phyloP scores from a whole-genome alignment of 2,888 invertebrate species.

The Cataglyphis rosenhaueri region DNA sequence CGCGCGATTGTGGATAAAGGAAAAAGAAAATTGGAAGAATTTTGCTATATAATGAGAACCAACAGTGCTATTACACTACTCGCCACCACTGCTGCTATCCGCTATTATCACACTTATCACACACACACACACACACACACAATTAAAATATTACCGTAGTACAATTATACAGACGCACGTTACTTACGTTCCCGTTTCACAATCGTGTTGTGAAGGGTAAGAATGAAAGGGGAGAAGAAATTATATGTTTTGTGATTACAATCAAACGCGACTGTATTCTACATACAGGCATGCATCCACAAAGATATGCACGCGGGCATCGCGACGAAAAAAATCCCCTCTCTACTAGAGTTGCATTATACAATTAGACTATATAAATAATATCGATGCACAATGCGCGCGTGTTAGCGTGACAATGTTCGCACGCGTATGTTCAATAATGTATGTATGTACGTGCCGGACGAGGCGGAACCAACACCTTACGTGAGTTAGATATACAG shows the following conservation, averaged over 20 bases:
- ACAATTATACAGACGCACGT: conserved; percentile 62
- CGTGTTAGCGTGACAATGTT: conserved; percentile 66
- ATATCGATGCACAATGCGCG: conserved; percentile 58
- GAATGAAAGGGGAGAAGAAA: not conserved
- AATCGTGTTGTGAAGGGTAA: conserved; percentile 58
- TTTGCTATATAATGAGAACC: conserved; percentile 49
- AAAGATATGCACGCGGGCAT: conserved; percentile 55
- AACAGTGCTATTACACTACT: conserved; percentile 61
- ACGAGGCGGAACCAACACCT: conserved; percentile 10
- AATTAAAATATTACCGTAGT: conserved; percentile 70
- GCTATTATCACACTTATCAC: conserved; percentile 66
- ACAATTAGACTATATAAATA: conserved; percentile 60
- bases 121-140: not conserved
- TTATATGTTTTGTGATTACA: conserved; percentile 68
- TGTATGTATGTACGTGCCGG: conserved; percentile 51
- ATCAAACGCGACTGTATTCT: conserved; percentile 67
- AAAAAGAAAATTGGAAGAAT: not conserved
- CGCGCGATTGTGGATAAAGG: not conserved
- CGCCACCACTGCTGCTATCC: conserved; percentile 66
- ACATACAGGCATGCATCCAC: not conserved
- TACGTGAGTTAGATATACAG: conserved; percentile 34
- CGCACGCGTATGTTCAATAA: conserved; percentile 62
- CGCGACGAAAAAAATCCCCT: conserved; percentile 22
- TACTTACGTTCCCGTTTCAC: conserved; percentile 69
- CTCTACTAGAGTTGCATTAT: conserved; percentile 49